Percentiles rank a stretch among this genome's conserved stretches.
These are phyloP conservation scores for Zaprionus davidi DNA, from an alignment of 1,140 invertebrate species.

Conservation along the genomic window DNA sequence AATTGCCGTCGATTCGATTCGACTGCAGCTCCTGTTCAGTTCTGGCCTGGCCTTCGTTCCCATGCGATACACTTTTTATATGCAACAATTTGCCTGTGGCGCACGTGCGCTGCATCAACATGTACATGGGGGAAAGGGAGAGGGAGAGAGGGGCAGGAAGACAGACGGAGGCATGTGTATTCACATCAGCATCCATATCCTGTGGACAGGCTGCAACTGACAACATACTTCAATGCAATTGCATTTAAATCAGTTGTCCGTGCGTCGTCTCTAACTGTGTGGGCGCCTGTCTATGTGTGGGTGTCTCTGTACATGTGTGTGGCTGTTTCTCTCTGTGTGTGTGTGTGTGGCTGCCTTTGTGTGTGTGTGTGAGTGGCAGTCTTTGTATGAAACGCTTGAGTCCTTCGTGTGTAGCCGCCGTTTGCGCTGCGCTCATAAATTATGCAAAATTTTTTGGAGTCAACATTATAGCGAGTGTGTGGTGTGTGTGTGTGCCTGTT, in stretches of 20 bases:
- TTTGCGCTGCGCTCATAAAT: slow-evolving; percentile 72
- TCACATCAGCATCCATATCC: slow-evolving; percentile 9
- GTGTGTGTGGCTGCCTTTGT: slow-evolving; percentile 8
- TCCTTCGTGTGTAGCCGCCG: slow-evolving; percentile 64
- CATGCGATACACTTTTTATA: slow-evolving; percentile 27
- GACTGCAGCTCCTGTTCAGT: neutral
- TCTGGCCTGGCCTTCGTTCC: neutral
- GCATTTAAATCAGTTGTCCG: slow-evolving; percentile 75
- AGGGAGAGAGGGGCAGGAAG: neutral
- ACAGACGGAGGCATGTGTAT: neutral
- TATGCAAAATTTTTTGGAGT: slow-evolving; percentile 76
- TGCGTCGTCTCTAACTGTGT: slow-evolving; percentile 17
- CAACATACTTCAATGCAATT: slow-evolving; percentile 75
- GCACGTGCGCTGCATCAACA: slow-evolving; percentile 38
- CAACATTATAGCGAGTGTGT: slow-evolving; percentile 38
- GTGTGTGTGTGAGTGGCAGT: slow-evolving; percentile 46
- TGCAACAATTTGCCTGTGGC: slow-evolving; percentile 48
- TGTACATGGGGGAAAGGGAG: neutral
- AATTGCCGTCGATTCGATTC: slow-evolving; percentile 53
- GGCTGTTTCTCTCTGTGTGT: neutral
- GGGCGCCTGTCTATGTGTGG: neutral
- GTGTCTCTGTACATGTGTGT: neutral
- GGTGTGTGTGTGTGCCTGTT: slow-evolving; percentile 1
- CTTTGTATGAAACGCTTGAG: slow-evolving; percentile 36
- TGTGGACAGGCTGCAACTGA: slow-evolving; percentile 26